Evolutionary conservation across 2,888 invertebrate species (phyloP), one percentile per base, ranked within the genome.

Genomic region (Stenurella melanura): DNA sequence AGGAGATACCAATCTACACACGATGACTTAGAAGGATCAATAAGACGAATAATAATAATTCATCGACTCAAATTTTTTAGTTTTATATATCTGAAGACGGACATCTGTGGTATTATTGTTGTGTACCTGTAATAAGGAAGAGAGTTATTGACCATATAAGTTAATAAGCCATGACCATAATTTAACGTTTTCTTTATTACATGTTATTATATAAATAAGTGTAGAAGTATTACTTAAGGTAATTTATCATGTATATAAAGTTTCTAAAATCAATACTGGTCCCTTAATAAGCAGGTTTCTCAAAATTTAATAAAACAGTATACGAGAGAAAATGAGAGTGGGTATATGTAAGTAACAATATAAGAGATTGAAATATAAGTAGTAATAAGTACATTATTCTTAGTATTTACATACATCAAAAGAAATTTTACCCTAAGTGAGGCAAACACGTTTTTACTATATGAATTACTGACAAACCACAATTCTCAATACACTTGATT

Each of bases 161-260:
- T 50, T 67, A 21, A 68, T 68, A 56, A 50, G 21, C 26, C 30
- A 54, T 26, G 54, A 54, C 50, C 42, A 42, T 26, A 56, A 54
- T 19, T 67, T 54, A 67, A 21, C 26, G n/a, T 67, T 67, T 54
- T 30, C 67, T 54, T 54, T 56, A 56, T 68, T 61, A 61, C 15
- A 56, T n/a, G n/a, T 68, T 68, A 68, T 68, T 56, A 68, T 54
- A 30, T 54, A 68, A 19, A 50, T 66, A 38, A 38, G 19, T 58
- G 38, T 38, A 21, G 3, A 34, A 34, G 61, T 34, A 63, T 34
- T 34, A 63, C 17, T 63, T 34, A 11, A 64, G 42, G 17, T 64
- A 42, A 64, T 64, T 64, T 9, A 18, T 11, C 19, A 26, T 30
- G 17, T 34, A 34, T 34, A 15, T 34, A 9, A n/a, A 63, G 34